phyloP scores from a whole-genome alignment of 1,140 invertebrate species.

The Dufourea novaeangliae region DNA sequence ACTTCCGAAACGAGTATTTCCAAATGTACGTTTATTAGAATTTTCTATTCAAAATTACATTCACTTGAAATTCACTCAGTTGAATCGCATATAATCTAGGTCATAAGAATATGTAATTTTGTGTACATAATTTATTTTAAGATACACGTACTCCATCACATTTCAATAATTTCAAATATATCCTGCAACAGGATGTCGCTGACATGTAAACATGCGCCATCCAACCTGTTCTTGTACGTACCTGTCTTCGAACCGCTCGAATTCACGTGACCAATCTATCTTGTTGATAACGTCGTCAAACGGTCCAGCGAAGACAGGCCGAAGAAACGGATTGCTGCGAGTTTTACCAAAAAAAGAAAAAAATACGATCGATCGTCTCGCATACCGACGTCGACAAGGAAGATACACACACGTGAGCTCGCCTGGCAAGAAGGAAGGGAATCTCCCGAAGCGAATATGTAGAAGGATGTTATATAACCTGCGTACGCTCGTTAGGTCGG shows the following conservation, averaged over 20 bases:
- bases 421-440: not conserved
- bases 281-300: slow-evolving; percentile 28
- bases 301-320: slow-evolving; percentile 14
- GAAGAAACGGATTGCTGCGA: slow-evolving; percentile 43
- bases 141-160: no score
- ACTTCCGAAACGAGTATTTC: no score
- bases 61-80: no score
- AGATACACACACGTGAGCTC: not conserved
- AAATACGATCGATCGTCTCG: not conserved
- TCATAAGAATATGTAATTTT: no score
- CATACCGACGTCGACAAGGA: slow-evolving; percentile 24
- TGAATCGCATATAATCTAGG: no score
- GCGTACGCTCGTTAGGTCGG: slow-evolving; percentile 42
- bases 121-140: no score
- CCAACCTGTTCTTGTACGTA: slow-evolving; percentile 16
- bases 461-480: slow-evolving; percentile 46
- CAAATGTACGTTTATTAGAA: no score
- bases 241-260: not conserved
- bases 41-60: no score
- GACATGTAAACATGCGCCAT: not conserved
- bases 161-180: no score
- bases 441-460: slow-evolving; percentile 22
- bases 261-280: not conserved
- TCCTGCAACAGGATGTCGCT: no score
- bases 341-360: no score